Percentiles rank a stretch among this genome's conserved stretches.
These are phyloP conservation scores for Gallinago jamesoni DNA, from an alignment of 2,113 vertebrate species.

Conservation along the genomic window DNA sequence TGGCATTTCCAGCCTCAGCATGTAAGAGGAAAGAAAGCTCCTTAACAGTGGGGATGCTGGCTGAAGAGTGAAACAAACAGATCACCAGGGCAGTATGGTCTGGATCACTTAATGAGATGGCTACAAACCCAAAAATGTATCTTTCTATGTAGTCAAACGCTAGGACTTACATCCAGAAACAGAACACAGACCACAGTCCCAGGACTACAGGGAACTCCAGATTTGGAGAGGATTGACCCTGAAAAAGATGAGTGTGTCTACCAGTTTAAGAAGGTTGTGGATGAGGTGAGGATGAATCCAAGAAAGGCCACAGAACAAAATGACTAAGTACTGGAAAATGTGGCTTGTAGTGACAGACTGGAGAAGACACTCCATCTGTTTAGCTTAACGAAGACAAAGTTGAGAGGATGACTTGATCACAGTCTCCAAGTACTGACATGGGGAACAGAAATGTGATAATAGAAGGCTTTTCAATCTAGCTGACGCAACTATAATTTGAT, in stretches of 20 bases:
- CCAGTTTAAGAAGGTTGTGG: slow-evolving; percentile 9
- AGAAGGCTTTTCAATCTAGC: slow-evolving; percentile 57
- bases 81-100: not conserved
- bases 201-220: not conserved
- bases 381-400: slow-evolving; percentile 48
- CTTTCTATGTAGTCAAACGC: not conserved
- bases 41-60: not conserved
- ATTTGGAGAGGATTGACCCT: not conserved
- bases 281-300: not conserved
- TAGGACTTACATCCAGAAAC: not conserved
- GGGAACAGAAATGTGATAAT: slow-evolving; percentile 59
- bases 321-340: slow-evolving; percentile 16
- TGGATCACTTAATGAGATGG: not conserved
- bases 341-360: slow-evolving; percentile 31
- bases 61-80: not conserved
- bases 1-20: not conserved
- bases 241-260: not conserved
- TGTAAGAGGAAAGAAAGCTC: not conserved
- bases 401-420: slow-evolving; percentile 54
- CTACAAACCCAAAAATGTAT: not conserved
- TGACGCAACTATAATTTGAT: slow-evolving; percentile 52
- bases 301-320: slow-evolving; percentile 21
- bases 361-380: slow-evolving; percentile 61
- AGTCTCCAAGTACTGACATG: slow-evolving; percentile 24
- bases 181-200: not conserved